Evolutionary conservation across 2,113 vertebrate species (phyloP).

Genomic region (Athene cunicularia): DNA sequence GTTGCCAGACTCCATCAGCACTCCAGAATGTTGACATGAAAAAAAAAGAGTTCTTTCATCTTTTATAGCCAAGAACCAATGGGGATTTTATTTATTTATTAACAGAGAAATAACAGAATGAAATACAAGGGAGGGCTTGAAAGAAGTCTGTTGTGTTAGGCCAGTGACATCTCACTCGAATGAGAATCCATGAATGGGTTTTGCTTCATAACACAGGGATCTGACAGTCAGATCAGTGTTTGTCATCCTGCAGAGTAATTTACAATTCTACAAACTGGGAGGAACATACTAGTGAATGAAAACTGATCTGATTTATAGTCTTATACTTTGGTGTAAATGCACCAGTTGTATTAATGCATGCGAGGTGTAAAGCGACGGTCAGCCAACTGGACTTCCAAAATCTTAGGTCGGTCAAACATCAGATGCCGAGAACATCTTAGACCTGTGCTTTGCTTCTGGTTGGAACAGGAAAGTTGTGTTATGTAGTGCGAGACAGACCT

Average conservation of each 20-base stretch:
- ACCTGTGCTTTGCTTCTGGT: not conserved
- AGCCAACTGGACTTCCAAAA: not conserved
- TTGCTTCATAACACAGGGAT: not conserved
- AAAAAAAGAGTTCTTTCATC: not conserved
- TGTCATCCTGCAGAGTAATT: not conserved
- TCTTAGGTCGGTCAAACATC: fast-evolving
- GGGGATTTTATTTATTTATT: slow-evolving; percentile 21
- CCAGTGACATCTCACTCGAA: not conserved
- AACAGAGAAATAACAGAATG: not conserved
- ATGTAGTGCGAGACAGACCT: not conserved
- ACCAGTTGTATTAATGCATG: not conserved
- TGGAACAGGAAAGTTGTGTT: not conserved
- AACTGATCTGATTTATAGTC: not conserved
- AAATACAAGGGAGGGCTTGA: not conserved
- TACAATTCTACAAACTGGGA: not conserved
- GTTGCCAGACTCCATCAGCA: slow-evolving; percentile 17
- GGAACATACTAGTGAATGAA: not conserved
- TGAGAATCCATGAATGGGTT: not conserved
- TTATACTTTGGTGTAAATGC: not conserved
- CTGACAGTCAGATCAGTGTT: not conserved
- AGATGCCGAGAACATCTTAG: not conserved
- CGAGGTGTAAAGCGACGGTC: not conserved
- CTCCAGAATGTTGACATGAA: not conserved
- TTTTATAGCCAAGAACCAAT: not conserved
- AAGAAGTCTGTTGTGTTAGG: not conserved